A percentile compares a stretch with the other conserved stretches of the same genome.
Conservation (phyloP, 2,888 invertebrate genomes). For the Stenodema calcarata region DNA sequence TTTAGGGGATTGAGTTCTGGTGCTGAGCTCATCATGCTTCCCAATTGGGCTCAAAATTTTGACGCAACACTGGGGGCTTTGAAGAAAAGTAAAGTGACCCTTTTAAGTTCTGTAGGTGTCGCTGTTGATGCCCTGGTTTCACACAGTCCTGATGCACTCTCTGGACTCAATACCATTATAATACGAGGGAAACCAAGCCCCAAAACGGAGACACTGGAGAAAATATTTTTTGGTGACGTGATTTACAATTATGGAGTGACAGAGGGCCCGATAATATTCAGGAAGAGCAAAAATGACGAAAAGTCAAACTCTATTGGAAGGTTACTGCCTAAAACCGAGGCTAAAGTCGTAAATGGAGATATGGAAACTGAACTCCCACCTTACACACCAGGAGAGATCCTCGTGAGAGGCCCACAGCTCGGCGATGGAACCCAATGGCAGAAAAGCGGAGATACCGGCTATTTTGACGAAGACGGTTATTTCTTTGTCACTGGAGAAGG, state of each 20-base stretch:
- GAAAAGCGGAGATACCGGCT: constrained; percentile 78
- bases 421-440: constrained; percentile 75
- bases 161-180: constrained; percentile 42
- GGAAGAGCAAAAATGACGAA: constrained; percentile 35
- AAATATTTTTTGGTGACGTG: constrained; percentile 31
- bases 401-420: constrained; percentile 52
- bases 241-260: constrained; percentile 52
- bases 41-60: constrained; percentile 71
- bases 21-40: constrained; percentile 70
- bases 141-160: constrained; percentile 16
- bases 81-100: constrained; percentile 65
- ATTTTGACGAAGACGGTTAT: constrained; percentile 68
- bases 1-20: constrained; percentile 69
- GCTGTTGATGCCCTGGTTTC: constrained; percentile 12
- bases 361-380: constrained; percentile 42
- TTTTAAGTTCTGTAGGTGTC: constrained; percentile 34
- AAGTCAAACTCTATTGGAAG: constrained; percentile 39
- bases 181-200: constrained; percentile 35
- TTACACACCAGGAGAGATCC: constrained; percentile 49
- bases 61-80: constrained; percentile 71
- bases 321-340: constrained; percentile 51
- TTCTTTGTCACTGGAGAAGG: constrained; percentile 65
- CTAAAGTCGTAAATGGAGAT: constrained; percentile 32
- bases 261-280: constrained; percentile 51
- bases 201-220: constrained; percentile 11